Conservation (phyloP, 2,113 vertebrate genomes). For the Anser cygnoides region DNA sequence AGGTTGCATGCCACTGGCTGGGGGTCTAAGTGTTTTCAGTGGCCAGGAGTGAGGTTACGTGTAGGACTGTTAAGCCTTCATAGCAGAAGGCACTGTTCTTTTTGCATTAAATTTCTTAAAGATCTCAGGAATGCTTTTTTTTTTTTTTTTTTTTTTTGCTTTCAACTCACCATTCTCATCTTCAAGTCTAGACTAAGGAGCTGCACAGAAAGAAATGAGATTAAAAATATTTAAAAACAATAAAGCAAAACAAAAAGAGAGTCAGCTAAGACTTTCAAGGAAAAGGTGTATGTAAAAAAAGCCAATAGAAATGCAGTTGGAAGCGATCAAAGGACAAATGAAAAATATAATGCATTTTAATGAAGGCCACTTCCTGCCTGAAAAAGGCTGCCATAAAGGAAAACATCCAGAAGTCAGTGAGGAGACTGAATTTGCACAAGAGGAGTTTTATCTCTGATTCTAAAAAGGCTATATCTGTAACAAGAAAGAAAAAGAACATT, state of each 20-base stretch:
- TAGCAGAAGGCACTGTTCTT: background rate
- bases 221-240: background rate
- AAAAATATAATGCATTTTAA: background rate
- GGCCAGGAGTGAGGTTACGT: background rate
- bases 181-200: background rate
- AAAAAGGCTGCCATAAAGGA: background rate
- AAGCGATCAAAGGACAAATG: background rate
- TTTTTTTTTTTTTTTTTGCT: background rate
- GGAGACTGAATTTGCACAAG: background rate
- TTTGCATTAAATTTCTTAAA: background rate
- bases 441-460: background rate
- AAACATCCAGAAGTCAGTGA: background rate
- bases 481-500: conserved; percentile 34
- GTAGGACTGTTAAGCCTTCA: background rate
- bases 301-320: background rate
- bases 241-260: background rate
- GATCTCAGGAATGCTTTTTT: background rate
- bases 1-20: background rate
- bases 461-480: conserved; percentile 7
- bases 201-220: background rate
- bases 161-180: background rate
- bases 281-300: background rate
- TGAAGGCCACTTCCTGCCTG: background rate
- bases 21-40: background rate
- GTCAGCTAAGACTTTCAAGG: background rate